Conservation (phyloP, 2,113 vertebrate species). For the Tachycineta bicolor region DNA sequence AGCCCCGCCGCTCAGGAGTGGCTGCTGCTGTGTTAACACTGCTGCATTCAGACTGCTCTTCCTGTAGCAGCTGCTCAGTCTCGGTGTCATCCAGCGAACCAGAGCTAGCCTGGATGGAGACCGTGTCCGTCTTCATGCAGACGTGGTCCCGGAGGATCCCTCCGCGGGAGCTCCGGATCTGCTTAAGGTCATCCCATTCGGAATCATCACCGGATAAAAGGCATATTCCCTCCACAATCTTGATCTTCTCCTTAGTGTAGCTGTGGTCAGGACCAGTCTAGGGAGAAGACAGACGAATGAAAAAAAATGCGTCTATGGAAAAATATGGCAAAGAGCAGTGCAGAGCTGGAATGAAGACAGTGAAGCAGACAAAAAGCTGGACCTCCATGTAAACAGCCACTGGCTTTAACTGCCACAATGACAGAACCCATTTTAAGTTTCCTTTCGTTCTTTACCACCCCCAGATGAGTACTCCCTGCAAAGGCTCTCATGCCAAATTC, state of each 20-base stretch:
- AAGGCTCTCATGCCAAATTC: not conserved
- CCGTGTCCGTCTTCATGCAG: conserved; percentile 96
- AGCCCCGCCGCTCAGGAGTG: conserved; percentile 86
- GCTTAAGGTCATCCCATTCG: conserved; percentile 96
- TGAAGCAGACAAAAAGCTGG: conserved; percentile 1
- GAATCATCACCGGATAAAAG: conserved; percentile 91
- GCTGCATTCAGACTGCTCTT: conserved; percentile 95
- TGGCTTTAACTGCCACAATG: not conserved
- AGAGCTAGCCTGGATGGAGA: conserved; percentile 95
- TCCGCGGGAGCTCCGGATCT: conserved; percentile 89
- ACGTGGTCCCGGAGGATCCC: conserved; percentile 91
- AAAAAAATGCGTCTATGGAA: not conserved
- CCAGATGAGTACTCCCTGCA: not conserved
- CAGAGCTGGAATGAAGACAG: conserved; percentile 4
- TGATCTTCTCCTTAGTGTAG: conserved; percentile 97
- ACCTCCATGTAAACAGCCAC: not conserved
- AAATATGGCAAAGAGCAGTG: not conserved
- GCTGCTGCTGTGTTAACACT: conserved; percentile 86
- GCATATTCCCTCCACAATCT: conserved; percentile 95
- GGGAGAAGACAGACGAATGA: conserved; percentile 25
- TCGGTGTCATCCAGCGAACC: conserved; percentile 93
- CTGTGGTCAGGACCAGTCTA: conserved; percentile 86
- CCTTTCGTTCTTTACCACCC: not conserved
- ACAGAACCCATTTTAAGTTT: not conserved
- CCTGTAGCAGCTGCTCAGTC: conserved; percentile 95